phyloP scores from a whole-genome alignment of 2,888 invertebrate genomes.

The Drosophila trichaetosa region DNA sequence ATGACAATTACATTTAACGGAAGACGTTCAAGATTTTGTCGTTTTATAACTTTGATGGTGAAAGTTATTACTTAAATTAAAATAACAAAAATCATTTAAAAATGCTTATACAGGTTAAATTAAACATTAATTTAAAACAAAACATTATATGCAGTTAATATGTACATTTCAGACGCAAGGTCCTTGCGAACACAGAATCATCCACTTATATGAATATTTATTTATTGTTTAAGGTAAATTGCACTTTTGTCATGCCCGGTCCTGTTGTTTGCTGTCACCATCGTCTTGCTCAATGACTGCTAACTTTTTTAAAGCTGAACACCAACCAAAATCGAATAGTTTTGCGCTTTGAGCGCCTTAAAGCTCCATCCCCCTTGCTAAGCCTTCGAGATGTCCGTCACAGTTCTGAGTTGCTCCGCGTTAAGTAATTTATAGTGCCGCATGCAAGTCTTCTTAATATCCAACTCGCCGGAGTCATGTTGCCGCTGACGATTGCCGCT shows the following conservation, averaged over 20 bases:
- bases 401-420: slow-evolving; percentile 7
- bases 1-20: slow-evolving; percentile 33
- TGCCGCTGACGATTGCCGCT: slow-evolving; percentile 47
- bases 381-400: slow-evolving; percentile 15
- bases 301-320: slow-evolving; percentile 52
- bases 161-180: background rate
- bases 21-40: slow-evolving; percentile 51
- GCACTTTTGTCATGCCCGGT: slow-evolving; percentile 75
- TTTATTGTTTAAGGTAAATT: slow-evolving; percentile 44
- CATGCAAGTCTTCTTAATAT: background rate
- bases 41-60: background rate
- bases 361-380: slow-evolving; percentile 53
- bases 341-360: slow-evolving; percentile 66
- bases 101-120: background rate
- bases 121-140: background rate
- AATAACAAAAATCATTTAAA: background rate
- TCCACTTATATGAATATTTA: background rate
- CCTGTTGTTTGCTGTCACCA: slow-evolving; percentile 31
- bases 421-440: background rate
- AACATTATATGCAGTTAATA: background rate
- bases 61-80: background rate
- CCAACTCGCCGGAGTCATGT: slow-evolving; percentile 39
- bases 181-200: slow-evolving; percentile 7
- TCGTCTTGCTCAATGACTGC: slow-evolving; percentile 5
- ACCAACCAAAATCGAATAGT: slow-evolving; percentile 42